Evolutionary conservation across 2,797 vertebrate genomes (phyloP).

Genomic region (Heterohyrax brucei): DNA sequence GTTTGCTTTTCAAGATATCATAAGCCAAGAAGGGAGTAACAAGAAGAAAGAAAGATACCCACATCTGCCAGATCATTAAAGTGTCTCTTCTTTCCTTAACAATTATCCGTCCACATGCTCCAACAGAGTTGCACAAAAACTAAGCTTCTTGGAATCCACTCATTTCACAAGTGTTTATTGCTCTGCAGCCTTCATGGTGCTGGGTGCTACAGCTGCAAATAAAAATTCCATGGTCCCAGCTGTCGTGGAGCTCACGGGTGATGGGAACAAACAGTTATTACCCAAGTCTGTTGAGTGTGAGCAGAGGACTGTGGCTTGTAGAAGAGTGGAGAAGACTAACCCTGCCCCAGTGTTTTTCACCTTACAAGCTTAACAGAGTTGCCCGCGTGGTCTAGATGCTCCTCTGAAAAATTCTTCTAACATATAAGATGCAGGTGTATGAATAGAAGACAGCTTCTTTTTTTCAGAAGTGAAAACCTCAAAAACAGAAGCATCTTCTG

Average conservation of each 20-base stretch:
- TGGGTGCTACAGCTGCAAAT: constrained; percentile 56
- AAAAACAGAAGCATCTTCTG: constrained; percentile 21
- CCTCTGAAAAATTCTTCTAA: constrained; percentile 16
- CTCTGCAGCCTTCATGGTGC: not conserved
- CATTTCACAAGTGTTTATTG: not conserved
- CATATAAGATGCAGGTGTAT: constrained; percentile 2
- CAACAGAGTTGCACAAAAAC: not conserved
- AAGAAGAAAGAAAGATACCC: constrained; percentile 63
- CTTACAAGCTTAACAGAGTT: not conserved
- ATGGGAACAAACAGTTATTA: not conserved
- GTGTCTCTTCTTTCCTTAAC: not conserved
- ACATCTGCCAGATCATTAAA: not conserved
- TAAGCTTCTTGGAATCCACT: not conserved
- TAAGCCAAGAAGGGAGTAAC: constrained; percentile 68
- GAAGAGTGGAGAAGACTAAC: constrained; percentile 35
- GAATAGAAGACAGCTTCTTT: not conserved
- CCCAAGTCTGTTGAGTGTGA: not conserved
- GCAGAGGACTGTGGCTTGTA: not conserved
- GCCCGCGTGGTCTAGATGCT: not conserved
- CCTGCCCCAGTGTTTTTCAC: not conserved
- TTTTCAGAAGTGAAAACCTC: constrained; percentile 17
- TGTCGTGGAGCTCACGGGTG: not conserved
- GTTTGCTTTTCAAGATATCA: constrained; percentile 72
- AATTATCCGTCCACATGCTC: not conserved
- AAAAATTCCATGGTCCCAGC: not conserved